phyloP scores from a whole-genome alignment of 2,113 vertebrate species.

The Acrocephalus arundinaceus region DNA sequence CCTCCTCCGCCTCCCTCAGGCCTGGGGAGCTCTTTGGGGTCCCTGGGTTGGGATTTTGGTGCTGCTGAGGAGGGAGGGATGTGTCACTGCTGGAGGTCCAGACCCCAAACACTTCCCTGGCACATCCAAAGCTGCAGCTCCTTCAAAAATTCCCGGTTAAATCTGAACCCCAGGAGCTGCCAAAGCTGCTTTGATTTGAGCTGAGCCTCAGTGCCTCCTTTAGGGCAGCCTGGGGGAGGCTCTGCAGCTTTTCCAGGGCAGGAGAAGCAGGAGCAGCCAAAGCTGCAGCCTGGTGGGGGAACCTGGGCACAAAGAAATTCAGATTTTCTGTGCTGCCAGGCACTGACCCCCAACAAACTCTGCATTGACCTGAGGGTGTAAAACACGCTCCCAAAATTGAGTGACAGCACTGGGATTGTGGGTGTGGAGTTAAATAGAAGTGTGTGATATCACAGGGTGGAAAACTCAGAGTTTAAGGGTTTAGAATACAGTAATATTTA shows the following conservation, averaged over 20 bases:
- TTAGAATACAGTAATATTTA: neutral
- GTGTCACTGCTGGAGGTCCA: neutral
- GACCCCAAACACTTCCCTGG: neutral
- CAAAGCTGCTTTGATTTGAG: neutral
- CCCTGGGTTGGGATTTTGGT: neutral
- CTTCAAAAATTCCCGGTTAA: neutral
- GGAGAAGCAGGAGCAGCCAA: neutral
- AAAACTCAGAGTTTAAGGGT: neutral
- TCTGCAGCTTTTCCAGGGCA: neutral
- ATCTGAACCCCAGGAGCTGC: neutral
- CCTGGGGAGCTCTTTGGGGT: neutral
- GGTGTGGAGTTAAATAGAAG: neutral
- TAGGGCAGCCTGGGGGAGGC: neutral
- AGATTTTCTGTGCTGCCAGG: neutral
- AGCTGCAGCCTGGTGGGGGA: neutral
- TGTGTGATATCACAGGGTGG: neutral
- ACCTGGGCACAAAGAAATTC: too few relatives aligned
- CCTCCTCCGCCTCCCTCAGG: neutral
- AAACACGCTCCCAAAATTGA: neutral
- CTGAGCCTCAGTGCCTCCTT: neutral
- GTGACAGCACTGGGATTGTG: neutral
- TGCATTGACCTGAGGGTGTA: neutral
- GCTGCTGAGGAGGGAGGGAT: neutral
- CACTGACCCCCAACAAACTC: neutral
- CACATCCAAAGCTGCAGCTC: neutral